These are phyloP conservation scores for Escarpia spicata DNA, from an alignment of 2,888 invertebrate genomes.

Conservation along the genomic window DNA sequence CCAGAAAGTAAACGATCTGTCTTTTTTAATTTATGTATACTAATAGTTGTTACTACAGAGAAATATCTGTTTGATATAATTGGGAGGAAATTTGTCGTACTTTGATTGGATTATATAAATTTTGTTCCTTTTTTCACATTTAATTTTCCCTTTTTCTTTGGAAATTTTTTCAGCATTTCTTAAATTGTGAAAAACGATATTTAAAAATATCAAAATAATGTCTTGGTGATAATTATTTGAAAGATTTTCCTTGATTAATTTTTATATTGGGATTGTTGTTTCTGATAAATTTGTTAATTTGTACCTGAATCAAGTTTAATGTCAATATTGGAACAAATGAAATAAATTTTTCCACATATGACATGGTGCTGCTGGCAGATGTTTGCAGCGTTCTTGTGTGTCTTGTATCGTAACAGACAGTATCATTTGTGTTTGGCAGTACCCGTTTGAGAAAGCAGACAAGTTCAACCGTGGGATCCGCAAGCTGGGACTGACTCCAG, in stretches of 20 bases:
- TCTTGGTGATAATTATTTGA: neutral
- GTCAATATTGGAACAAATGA: neutral
- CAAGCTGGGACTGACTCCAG: conserved; percentile 81
- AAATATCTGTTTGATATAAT: neutral
- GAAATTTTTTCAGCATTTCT: too few relatives aligned
- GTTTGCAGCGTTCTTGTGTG: neutral
- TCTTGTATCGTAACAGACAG: neutral
- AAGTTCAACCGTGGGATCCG: conserved; percentile 91
- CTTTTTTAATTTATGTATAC: neutral
- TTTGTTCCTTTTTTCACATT: too few relatives aligned
- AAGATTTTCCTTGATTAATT: neutral
- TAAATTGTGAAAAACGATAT: too few relatives aligned
- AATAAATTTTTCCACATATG: too few relatives aligned
- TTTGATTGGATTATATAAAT: neutral
- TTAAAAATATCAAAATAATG: too few relatives aligned
- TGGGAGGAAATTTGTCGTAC: neutral
- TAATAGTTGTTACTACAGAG: neutral
- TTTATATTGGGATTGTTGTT: neutral
- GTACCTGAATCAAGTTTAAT: neutral
- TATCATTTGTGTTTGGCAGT: conserved; percentile 51
- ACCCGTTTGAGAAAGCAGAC: conserved; percentile 88
- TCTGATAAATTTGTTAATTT: neutral
- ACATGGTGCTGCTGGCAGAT: neutral
- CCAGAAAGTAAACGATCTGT: conserved; percentile 67
- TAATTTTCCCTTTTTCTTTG: too few relatives aligned